phyloP scores from a whole-genome alignment of 2,113 vertebrate genomes.

The Nycticryphes semicollaris region DNA sequence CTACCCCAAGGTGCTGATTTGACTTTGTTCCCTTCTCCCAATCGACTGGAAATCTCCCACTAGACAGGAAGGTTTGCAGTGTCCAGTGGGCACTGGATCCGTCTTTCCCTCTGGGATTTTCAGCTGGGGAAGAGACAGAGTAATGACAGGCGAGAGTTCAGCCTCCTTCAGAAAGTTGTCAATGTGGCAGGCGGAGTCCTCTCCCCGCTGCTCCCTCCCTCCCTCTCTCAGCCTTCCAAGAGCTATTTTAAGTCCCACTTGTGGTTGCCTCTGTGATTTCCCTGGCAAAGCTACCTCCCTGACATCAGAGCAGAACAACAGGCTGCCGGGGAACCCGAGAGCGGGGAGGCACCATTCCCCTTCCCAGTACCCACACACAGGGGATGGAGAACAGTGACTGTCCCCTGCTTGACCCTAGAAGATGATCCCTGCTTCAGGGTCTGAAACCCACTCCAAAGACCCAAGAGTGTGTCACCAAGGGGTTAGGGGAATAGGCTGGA shows the following conservation, averaged over 20 bases:
- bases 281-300: conserved; percentile 29
- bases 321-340: neutral
- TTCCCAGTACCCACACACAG: fast-evolving
- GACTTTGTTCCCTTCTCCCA: neutral
- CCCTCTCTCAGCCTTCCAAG: neutral
- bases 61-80: conserved; percentile 10
- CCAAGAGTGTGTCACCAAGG: neutral
- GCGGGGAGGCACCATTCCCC: fast-evolving
- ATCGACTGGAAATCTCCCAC: fast-evolving
- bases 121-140: conserved; percentile 48
- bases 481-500: neutral
- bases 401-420: too few species aligned
- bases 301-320: conserved; percentile 49
- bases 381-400: neutral
- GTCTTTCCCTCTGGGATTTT: conserved; percentile 40
- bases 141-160: conserved; percentile 49
- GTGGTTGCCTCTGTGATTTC: conserved; percentile 66
- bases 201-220: neutral
- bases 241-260: conserved; percentile 72
- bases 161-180: conserved; percentile 51
- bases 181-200: conserved; percentile 45
- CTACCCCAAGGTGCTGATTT: neutral
- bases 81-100: neutral
- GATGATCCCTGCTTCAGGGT: neutral
- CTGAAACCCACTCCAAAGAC: neutral